These are phyloP conservation scores for Mola mola DNA, from an alignment of 2,113 vertebrate genomes.

Conservation along the genomic window DNA sequence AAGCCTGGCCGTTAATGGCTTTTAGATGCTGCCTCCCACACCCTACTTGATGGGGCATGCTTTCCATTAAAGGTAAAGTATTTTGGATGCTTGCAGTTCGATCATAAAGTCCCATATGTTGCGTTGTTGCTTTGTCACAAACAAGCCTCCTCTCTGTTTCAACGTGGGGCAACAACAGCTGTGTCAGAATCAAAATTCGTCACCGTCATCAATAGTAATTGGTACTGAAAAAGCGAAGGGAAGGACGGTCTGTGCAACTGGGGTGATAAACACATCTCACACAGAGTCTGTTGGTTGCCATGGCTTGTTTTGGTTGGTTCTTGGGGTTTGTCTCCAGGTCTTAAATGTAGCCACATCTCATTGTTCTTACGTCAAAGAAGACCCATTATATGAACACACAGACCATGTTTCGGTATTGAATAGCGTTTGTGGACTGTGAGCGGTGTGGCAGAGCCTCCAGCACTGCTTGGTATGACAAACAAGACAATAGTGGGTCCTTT, in stretches of 20 bases:
- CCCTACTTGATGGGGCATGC: conserved; percentile 65
- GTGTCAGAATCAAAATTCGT: conserved; percentile 74
- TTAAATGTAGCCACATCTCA: conserved; percentile 36
- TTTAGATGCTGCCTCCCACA: conserved; percentile 69
- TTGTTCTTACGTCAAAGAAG: conserved; percentile 49
- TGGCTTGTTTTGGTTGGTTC: conserved; percentile 4
- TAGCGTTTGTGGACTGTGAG: conserved; percentile 32
- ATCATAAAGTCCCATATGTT: conserved; percentile 74
- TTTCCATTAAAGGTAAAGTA: conserved; percentile 68
- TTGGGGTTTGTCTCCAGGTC: conserved; percentile 19
- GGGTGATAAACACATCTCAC: conserved; percentile 44
- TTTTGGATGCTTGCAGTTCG: conserved; percentile 59
- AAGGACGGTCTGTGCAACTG: conserved; percentile 18
- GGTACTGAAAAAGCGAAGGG: conserved; percentile 46
- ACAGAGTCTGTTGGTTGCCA: neutral
- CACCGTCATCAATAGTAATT: conserved; percentile 67
- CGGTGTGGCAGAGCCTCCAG: conserved; percentile 14
- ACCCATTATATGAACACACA: conserved; percentile 36
- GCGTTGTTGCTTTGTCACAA: conserved; percentile 55
- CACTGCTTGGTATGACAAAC: conserved; percentile 13
- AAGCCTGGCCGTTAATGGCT: conserved; percentile 63
- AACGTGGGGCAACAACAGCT: conserved; percentile 53
- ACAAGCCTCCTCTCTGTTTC: conserved; percentile 56
- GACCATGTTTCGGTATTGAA: conserved; percentile 13
- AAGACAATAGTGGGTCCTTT: conserved; percentile 47